Percentiles rank a stretch among this genome's conserved stretches.
These are phyloP conservation scores for Sarotherodon lohbergeri DNA, from an alignment of 2,113 vertebrate species.

Conservation along the genomic window DNA sequence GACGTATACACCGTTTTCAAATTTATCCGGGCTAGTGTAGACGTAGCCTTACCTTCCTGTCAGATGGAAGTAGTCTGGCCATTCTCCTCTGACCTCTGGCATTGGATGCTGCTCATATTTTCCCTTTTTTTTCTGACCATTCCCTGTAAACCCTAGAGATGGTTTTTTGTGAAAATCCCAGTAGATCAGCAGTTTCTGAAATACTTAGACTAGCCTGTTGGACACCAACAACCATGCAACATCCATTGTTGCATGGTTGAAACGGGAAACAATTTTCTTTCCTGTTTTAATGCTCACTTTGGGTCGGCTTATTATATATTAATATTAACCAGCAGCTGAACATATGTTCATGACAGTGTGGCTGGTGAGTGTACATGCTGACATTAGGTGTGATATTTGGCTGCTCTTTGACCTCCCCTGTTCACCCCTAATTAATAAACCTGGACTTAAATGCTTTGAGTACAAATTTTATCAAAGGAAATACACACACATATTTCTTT, in stretches of 20 bases:
- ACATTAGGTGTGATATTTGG: not conserved
- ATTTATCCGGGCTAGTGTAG: too few relatives aligned
- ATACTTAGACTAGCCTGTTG: not conserved
- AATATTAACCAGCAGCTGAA: not conserved
- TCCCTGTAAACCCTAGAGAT: not conserved
- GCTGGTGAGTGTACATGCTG: not conserved
- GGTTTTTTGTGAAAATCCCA: not conserved
- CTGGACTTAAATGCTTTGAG: not conserved
- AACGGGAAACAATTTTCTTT: not conserved
- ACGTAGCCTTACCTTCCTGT: not conserved
- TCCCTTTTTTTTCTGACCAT: not conserved
- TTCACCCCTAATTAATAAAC: not conserved
- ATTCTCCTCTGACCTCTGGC: not conserved
- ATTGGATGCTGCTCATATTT: not conserved
- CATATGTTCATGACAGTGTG: not conserved
- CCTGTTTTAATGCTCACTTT: not conserved
- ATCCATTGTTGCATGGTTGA: not conserved
- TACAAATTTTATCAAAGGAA: not conserved
- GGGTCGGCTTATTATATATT: not conserved
- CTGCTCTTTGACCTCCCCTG: not conserved
- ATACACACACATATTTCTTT: accelerated
- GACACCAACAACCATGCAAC: not conserved
- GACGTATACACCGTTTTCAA: too few relatives aligned
- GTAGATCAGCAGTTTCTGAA: not conserved
- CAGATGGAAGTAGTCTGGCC: not conserved